Base-by-base conservation (phyloP, 1,140 invertebrate genomes). In the Drosophila bocki region DNA sequence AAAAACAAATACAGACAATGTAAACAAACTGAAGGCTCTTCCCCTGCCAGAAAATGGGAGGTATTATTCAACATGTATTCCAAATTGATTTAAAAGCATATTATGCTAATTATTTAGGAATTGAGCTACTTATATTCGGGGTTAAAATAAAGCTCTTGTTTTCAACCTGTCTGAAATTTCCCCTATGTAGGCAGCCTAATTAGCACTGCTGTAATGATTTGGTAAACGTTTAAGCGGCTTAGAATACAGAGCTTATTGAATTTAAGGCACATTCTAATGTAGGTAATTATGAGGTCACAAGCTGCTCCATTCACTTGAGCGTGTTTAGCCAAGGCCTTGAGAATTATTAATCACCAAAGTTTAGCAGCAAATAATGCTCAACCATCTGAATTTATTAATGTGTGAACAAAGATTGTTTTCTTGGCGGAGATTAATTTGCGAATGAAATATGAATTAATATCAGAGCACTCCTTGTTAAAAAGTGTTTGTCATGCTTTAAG, bases 1-100 rank as follows among this genome's bases (percentile, higher is more conserved):
- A 80, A 79, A 56, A 80, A 48, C 57, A 42, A 60, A 57, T 58
- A 35, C 15, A 11, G 15, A 22, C 39, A 59, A 37, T 48, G 42
- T 7, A 48, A 57, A 42, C 51, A 42, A 32, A 33, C 11, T 35
- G 33, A 12, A 11, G 26, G 13, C 37, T 56, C 7, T 29, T 12
- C 39, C 22, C 7, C 11, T 19, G 44, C 26, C 17, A 35, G 7
- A 4, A 15, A 19, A 53, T 19, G 19, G 8, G 7, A 8, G 11
- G 19, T 26, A 29, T 39, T 39, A 22, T 57, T 63, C n/a, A 53
- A 53, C 7, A 6, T 22, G 15, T 22, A 37, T 37, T 0, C 1
- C 3, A 13, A 8, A 35, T 13, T 19, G 1, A 53, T 19, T 15
- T 35, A 0, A 53, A 22, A 11, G 29, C 17, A 17, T 15, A 15